A percentile compares a stretch with the other conserved stretches of the same genome.
Evolutionary conservation across 2,113 vertebrate species (phyloP).

Genomic region (Ceyx melanurus): DNA sequence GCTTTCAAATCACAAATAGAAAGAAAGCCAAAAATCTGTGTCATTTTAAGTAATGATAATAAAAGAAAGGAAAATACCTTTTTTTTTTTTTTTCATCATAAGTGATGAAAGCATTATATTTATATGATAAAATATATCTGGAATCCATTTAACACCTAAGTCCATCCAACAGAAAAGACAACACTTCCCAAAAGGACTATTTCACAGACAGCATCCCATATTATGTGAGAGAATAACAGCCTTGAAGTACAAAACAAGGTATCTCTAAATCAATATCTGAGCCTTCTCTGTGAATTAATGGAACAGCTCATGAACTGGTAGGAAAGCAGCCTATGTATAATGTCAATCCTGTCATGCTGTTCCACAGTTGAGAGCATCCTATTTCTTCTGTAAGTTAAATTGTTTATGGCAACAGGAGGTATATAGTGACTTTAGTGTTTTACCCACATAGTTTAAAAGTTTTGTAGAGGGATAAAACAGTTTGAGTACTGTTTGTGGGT

Average conservation of each 20-base stretch:
- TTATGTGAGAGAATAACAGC: neutral
- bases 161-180: neutral
- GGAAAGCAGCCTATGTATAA: neutral
- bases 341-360: neutral
- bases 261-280: neutral
- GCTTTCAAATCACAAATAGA: neutral
- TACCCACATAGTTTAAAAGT: neutral
- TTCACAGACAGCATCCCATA: neutral
- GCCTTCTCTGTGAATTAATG: neutral
- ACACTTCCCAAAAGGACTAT: neutral
- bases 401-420: neutral
- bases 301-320: neutral
- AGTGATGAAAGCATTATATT: neutral
- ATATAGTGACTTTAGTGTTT: neutral
- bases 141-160: neutral
- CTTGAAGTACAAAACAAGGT: neutral
- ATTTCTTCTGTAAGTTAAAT: neutral
- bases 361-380: neutral
- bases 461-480: neutral
- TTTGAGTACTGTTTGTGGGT: neutral
- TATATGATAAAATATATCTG: neutral
- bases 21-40: neutral
- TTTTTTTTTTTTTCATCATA: neutral
- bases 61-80: neutral
- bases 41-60: neutral